Evolutionary conservation across 2,888 invertebrate genomes (phyloP).

Genomic region (Drosophila percnosoma): DNA sequence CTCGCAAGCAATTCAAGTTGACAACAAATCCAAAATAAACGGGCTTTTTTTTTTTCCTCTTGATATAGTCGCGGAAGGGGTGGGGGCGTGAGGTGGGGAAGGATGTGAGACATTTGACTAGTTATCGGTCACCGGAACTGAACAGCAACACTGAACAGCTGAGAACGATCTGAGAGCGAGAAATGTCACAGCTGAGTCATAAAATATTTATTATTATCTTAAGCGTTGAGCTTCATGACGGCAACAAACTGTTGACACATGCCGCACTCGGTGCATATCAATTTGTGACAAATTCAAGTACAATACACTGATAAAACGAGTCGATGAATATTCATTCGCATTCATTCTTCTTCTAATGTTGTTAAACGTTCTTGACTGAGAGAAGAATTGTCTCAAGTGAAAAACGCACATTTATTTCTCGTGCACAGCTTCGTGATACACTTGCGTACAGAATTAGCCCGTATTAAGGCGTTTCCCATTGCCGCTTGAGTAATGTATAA

Average conservation of each 20-base stretch:
- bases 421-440: neutral
- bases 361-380: neutral
- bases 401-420: neutral
- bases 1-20: constrained; percentile 44
- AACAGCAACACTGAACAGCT: neutral
- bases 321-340: neutral
- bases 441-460: neutral
- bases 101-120: constrained; percentile 17
- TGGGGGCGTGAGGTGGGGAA: too few species aligned
- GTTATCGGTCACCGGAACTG: constrained; percentile 50
- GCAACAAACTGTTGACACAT: neutral
- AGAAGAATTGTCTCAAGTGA: neutral
- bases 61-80: neutral
- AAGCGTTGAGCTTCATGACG: neutral
- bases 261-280: neutral
- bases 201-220: neutral
- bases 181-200: constrained; percentile 32
- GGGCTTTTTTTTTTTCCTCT: neutral
- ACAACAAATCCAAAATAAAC: constrained; percentile 31
- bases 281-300: neutral
- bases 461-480: neutral
- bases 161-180: neutral
- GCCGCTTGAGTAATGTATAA: neutral
- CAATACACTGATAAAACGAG: neutral
- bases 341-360: neutral